These are phyloP conservation scores for Cryptus viduatorius DNA, from an alignment of 2,888 invertebrate genomes.

Conservation along the genomic window DNA sequence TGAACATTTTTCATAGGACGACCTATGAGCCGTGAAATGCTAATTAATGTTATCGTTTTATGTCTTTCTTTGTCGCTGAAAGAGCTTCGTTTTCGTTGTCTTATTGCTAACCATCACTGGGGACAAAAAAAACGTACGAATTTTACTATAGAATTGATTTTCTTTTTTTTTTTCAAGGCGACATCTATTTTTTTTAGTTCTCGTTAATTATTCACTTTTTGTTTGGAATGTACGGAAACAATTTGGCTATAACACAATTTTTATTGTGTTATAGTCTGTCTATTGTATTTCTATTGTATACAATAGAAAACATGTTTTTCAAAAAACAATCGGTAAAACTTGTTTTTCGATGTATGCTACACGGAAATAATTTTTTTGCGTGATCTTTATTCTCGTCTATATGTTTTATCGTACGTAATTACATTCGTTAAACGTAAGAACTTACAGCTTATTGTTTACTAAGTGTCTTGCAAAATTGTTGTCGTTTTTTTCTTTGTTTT, in stretches of 20 bases:
- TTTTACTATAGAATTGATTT: background rate
- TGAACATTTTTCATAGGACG: background rate
- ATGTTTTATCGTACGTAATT: background rate
- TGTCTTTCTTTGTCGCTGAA: background rate
- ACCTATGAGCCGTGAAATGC: background rate
- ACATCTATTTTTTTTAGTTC: no score
- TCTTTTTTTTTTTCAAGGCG: background rate
- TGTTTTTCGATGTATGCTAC: no score
- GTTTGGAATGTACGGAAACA: no score
- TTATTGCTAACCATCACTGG: background rate
- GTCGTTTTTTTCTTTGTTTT: background rate
- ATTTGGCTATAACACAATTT: no score
- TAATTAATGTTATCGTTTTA: background rate
- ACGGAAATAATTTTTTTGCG: no score
- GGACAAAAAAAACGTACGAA: background rate
- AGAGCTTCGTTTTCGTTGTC: constrained; percentile 3
- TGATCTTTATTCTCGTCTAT: no score
- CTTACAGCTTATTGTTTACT: background rate
- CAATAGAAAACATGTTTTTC: no score
- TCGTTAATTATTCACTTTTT: no score
- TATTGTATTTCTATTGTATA: no score
- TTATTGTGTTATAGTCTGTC: no score
- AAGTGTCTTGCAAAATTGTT: background rate
- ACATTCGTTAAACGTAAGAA: background rate
- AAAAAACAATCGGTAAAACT: no score